A percentile compares a stretch with the other conserved stretches of the same genome.
Conservation (phyloP, 2,113 vertebrate species). For the Chionis minor region DNA sequence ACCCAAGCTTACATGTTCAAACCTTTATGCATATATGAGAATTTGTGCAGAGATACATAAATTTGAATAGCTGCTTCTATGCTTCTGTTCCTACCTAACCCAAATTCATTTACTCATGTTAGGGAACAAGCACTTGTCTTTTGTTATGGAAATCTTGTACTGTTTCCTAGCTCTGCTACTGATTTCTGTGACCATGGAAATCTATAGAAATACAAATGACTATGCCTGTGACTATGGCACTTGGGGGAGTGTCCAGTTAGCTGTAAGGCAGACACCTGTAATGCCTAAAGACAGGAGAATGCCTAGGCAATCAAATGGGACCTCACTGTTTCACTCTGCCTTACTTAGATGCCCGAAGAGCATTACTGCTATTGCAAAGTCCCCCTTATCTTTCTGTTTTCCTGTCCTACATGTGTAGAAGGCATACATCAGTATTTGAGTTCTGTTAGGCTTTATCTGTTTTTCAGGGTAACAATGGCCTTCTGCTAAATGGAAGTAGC, state of each 20-base stretch:
- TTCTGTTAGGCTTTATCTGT: background rate
- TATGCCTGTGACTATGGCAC: background rate
- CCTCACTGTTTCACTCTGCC: background rate
- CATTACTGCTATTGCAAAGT: background rate
- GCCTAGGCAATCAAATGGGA: background rate
- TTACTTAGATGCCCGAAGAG: background rate
- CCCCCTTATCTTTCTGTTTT: background rate
- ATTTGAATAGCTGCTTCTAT: background rate
- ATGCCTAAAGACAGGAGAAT: background rate
- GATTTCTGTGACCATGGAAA: slow-evolving; percentile 29
- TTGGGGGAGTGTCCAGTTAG: background rate
- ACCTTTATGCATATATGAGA: background rate
- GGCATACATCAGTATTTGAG: background rate
- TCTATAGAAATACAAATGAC: slow-evolving; percentile 15
- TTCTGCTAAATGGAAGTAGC: background rate
- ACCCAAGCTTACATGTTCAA: background rate
- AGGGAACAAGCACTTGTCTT: background rate
- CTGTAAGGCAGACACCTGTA: background rate
- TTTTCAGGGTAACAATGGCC: background rate
- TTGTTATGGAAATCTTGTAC: slow-evolving; percentile 54
- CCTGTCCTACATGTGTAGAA: background rate
- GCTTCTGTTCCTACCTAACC: background rate
- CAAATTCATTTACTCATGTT: slow-evolving; percentile 3
- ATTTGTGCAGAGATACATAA: background rate
- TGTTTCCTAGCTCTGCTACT: slow-evolving; percentile 11